Evolutionary conservation across 2,888 invertebrate genomes (phyloP).

Genomic region (Drosophila ezoana): DNA sequence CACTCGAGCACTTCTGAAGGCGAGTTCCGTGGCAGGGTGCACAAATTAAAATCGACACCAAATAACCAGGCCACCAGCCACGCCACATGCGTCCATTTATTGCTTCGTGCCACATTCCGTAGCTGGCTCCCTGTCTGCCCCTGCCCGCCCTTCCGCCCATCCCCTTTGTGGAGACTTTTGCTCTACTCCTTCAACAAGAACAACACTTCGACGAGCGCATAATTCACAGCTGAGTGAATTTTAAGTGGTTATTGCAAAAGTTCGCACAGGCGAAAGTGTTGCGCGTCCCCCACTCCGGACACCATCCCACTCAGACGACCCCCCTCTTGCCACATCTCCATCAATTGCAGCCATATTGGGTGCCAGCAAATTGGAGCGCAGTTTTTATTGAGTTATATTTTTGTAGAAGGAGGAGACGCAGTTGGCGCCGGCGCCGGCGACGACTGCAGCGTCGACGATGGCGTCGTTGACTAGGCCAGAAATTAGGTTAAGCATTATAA

Average conservation of each 20-base stretch:
- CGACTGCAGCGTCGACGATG: constrained; percentile 20
- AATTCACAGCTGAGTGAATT: constrained; percentile 83
- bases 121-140: not conserved
- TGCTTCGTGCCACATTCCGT: constrained; percentile 43
- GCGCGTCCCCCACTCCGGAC: constrained; percentile 16
- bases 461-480: constrained; percentile 66
- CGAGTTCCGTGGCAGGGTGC: constrained; percentile 15
- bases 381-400: constrained; percentile 68
- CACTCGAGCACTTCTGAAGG: constrained; percentile 6
- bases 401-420: not conserved
- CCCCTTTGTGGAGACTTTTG: constrained; percentile 23
- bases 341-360: constrained; percentile 47
- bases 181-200: constrained; percentile 66
- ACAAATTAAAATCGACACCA: constrained; percentile 67
- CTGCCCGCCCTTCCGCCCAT: not conserved
- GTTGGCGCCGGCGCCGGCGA: not conserved
- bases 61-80: constrained; percentile 51
- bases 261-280: constrained; percentile 76
- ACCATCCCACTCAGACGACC: not conserved
- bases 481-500: constrained; percentile 83
- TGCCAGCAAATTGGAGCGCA: constrained; percentile 58
- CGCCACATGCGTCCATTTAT: constrained; percentile 73
- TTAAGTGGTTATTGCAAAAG: constrained; percentile 83
- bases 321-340: not conserved
- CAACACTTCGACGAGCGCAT: constrained; percentile 82